Evolutionary conservation across 1,140 invertebrate species (phyloP), one percentile per base, ranked within the genome.

Genomic region (Achroia grisella): DNA sequence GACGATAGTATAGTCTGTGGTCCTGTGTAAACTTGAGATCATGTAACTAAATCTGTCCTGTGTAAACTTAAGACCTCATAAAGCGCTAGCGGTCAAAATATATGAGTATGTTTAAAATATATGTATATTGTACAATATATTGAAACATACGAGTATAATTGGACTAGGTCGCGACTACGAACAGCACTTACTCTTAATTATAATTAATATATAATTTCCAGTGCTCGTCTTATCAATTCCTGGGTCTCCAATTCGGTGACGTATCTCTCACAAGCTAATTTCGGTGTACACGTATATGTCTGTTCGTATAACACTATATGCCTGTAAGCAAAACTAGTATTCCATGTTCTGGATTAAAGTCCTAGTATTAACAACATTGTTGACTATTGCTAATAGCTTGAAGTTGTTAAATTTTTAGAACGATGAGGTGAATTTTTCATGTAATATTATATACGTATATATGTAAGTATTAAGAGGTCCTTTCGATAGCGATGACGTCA

Each of bases 371-470:
- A 79, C 76, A 79, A 79, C 76, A 84, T 84, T 85, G 81, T 85
- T 85, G 78, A 85, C 78, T 85, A 82, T 85, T 85, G 81, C 81
- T 85, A 83, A 78, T 85, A 82, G 81, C 81, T 85, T 85, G 81
- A 85, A 73, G 71, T 82, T 85, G 81, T 85, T 85, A 78, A 76
- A 73, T 80, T 84, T 84, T 85, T 82, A 82, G 78, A 79, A 81
- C 70, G 78, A 69, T 76, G 78, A 67, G 65, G 54, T 79, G 71
- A 72, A 73, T 73, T 82, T 84, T 82, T 78, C 80, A 84, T 84
- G 77, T 84, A 84, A 65, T 78, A 79, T 3, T 80, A 71, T 70
- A 78, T 80, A 75, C 69, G 70, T 80, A 80, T 74, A 63, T 71
- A 66, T 59, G 56, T 63, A 75, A 64, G 6, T 23, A 2, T 23